Base-by-base conservation (phyloP, 2,888 invertebrate genomes). In the Sarcophaga subvicina region DNA sequence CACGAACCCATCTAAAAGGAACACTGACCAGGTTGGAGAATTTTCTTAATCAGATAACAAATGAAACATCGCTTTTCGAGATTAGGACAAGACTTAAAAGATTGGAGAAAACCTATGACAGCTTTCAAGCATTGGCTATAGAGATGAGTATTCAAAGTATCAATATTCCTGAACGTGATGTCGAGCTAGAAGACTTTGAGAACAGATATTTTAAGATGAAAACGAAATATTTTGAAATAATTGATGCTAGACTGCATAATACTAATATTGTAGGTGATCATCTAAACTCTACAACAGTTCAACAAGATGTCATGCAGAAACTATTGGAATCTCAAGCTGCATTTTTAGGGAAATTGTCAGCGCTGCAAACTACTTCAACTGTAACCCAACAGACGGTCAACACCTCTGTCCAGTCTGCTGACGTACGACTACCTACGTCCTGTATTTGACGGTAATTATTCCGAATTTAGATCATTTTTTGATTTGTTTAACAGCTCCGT, bases 381-480 rank as follows among this genome's bases (percentile, higher is more conserved):
- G 45, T 2, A 67, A 69, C n/a, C 59, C 62, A 37, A 25, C 22
- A 62, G 69, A 62, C 77, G 17, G n/a, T 62, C 10, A 78, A 78
- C 8, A 63, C 12, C 5, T 63, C 78, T 27, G 14, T 70, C 75
- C 76, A 81, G 22, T 14, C 75, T 70, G 77, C 78, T 77, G 83
- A 83, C 47, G 80, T 77, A 14, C 69, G 25, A 45, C n/a, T 80
- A 12, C 85, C 73, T 17, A 82, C 77, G 45, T 22, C 82, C 81
- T 10, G 25, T 63, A 12, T 88, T 85, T 64, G 80, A 83, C 6
- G 72, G 83, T 10, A 82, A 83, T 22, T 83, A 63, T 81, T 81
- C 77, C n/a, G 78, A 45, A 27, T 63, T 70, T 49, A 70, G 12
- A 63, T 70, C 20, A 2, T 79, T 79, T 63, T 86, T 76, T 62